Percentiles rank a stretch among this genome's conserved stretches.
phyloP scores from a whole-genome alignment of 2,888 invertebrate genomes.

The Hylaea fasciaria region DNA sequence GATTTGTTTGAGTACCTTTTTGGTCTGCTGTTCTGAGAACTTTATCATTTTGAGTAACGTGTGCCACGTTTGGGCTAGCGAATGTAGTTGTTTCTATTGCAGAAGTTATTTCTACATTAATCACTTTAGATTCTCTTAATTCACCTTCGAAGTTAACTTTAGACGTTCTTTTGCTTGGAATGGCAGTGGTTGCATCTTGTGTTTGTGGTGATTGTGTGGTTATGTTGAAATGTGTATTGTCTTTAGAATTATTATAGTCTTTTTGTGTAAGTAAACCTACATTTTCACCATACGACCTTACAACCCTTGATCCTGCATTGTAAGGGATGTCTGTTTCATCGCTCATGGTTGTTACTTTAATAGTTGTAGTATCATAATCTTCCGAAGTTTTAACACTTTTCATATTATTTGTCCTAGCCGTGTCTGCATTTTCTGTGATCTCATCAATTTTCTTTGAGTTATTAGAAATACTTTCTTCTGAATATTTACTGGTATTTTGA shows the following conservation, averaged over 20 bases:
- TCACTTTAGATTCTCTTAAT: slow-evolving; percentile 3
- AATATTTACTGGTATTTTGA: not conserved
- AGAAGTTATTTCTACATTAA: not conserved
- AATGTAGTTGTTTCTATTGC: not conserved
- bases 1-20: not conserved
- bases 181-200: slow-evolving; percentile 5
- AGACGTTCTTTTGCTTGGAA: not conserved
- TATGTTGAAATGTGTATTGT: not conserved
- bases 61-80: not conserved
- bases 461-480: not conserved
- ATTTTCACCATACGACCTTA: not conserved
- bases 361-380: too few species aligned
- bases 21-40: slow-evolving; percentile 7
- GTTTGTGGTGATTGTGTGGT: too few species aligned
- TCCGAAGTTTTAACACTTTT: not conserved
- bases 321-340: too few species aligned
- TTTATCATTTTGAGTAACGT: slow-evolving; percentile 18
- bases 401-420: not conserved
- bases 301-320: not conserved
- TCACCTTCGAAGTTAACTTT: not conserved
- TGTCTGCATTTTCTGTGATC: not conserved
- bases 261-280: not conserved
- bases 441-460: not conserved
- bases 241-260: not conserved
- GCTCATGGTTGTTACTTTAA: too few species aligned